Conservation (phyloP, 2,797 vertebrate species). For the Amblyraja radiata region DNA sequence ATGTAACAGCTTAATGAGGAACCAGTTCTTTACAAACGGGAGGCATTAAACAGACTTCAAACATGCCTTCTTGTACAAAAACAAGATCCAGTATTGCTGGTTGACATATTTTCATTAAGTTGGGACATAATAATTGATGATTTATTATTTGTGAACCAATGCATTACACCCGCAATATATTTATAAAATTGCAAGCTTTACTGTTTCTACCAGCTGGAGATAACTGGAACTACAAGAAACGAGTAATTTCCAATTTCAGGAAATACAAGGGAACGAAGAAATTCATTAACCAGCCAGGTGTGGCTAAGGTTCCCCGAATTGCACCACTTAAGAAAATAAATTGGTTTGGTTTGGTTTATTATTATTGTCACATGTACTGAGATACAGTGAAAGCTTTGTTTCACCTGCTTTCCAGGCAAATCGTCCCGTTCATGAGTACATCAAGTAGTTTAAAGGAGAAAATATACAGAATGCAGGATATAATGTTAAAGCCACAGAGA, state of each 20-base stretch:
- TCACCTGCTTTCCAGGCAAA: too few relatives aligned
- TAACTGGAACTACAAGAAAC: neutral
- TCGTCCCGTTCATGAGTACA: too few relatives aligned
- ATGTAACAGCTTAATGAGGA: conserved; percentile 17
- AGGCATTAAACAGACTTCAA: conserved; percentile 20
- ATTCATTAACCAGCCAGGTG: neutral
- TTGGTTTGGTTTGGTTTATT: too few relatives aligned
- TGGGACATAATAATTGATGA: conserved; percentile 13
- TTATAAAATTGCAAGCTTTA: neutral
- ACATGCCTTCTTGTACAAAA: neutral
- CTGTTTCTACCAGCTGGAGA: neutral
- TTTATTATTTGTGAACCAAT: conserved; percentile 8
- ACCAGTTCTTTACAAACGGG: neutral
- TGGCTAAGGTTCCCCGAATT: neutral
- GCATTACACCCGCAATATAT: neutral
- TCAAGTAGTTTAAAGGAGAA: too few relatives aligned
- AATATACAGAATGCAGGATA: too few relatives aligned
- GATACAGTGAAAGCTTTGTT: too few relatives aligned
- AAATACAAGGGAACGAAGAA: neutral
- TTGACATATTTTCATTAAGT: neutral
- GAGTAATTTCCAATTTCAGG: neutral
- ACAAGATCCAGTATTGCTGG: neutral
- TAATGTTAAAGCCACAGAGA: too few relatives aligned
- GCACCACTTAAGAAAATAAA: neutral
- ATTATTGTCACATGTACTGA: too few relatives aligned